Evolutionary conservation across 2,113 vertebrate genomes (phyloP), one percentile per base, ranked within the genome.

Genomic region (Corythoichthys intestinalis): DNA sequence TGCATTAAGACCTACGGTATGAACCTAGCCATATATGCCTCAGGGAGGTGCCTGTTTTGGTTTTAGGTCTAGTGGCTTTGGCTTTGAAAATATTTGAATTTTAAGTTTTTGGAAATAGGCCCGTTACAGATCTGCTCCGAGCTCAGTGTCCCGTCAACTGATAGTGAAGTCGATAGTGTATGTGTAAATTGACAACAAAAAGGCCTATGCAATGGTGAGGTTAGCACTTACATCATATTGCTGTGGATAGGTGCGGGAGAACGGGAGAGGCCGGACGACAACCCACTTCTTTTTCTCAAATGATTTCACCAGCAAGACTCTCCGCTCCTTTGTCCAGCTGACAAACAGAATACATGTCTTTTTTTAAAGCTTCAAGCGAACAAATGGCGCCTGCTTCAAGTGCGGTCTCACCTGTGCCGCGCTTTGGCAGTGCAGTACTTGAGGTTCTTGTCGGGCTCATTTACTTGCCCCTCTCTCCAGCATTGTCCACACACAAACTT

Each of bases 221-320:
- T 9, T 34, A 39, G 28, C 0, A 62, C 96, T 96, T 85, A 99
- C 97, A 0, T 99, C 97, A 6, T 99, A 98, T 86, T 98, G 96
- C 89, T 98, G 96, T 13, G 97, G 97, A 86, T 98, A 98, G 73
- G 93, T 96, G 70, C 94, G 94, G 35, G 95, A 96, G 80, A 96
- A 97, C 1, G 97, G 97, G 75, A 98, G 88, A 0, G 97, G 95
- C 63, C 97, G 93, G 77, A 98, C 95, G 0, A 96, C 95, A 50
- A 98, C 96, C 97, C 97, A 99, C 77, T 98, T 99, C 89, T 95
- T 97, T 88, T 98, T 98, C 81, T 97, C 94, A 83, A 96, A 96
- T 14, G 97, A 99, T 92, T 98, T 99, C 56, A 98, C 95, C 77
- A 99, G 90, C 74, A 99, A 89, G 56, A 98, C 96, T 0, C 96